Evolutionary conservation across 2,113 vertebrate species (phyloP).

Genomic region (Ptyas mucosa): DNA sequence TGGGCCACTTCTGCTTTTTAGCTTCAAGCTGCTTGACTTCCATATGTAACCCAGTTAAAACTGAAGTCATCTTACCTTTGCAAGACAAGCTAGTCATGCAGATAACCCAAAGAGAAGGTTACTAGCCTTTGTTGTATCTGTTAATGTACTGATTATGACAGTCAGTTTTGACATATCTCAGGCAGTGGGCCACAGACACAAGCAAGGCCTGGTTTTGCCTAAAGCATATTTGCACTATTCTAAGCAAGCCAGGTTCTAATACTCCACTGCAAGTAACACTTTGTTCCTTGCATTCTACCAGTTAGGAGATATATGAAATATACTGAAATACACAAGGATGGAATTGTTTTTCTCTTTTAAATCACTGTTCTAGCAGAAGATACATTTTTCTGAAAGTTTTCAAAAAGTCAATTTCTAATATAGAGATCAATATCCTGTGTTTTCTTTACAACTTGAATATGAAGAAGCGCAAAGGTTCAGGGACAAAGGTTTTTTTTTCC

Average conservation of each 20-base stretch:
- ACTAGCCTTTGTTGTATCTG: neutral
- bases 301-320: neutral
- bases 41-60: neutral
- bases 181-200: neutral
- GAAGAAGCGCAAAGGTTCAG: neutral
- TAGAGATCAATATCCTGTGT: neutral
- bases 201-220: neutral
- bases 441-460: neutral
- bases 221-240: neutral
- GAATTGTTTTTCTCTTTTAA: neutral
- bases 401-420: neutral
- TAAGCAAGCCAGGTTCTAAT: neutral
- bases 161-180: neutral
- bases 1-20: neutral
- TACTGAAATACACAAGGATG: neutral
- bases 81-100: neutral
- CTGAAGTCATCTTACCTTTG: neutral
- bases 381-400: neutral
- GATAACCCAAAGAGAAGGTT: neutral
- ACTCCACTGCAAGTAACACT: neutral
- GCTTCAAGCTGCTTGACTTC: neutral
- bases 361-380: neutral
- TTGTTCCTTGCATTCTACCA: neutral
- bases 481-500: no score
- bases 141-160: neutral